Conservation (phyloP, 2,113 vertebrate genomes). For the Syrmaticus mikado region DNA sequence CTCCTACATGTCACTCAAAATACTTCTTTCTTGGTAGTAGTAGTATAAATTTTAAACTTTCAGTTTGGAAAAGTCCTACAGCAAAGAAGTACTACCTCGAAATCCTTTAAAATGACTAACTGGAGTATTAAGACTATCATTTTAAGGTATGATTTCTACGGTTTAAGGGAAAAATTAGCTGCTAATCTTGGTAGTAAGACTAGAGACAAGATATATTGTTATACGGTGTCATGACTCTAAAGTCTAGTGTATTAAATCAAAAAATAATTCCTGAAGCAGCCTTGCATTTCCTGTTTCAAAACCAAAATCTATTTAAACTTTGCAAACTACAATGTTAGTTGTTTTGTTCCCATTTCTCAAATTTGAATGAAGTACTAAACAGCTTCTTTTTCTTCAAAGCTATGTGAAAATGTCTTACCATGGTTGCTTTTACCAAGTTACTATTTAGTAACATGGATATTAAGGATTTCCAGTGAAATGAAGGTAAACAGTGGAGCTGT, state of each 20-base stretch:
- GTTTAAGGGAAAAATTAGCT: neutral
- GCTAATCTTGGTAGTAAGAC: neutral
- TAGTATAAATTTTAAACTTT: neutral
- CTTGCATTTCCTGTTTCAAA: neutral
- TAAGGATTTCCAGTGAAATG: neutral
- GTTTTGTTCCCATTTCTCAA: neutral
- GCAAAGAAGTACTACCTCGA: neutral
- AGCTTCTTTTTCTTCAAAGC: neutral
- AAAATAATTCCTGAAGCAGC: neutral
- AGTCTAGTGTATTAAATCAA: neutral
- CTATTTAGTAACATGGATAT: neutral
- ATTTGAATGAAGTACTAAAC: neutral
- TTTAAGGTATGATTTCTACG: neutral
- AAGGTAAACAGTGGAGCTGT: neutral
- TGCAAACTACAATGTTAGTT: neutral
- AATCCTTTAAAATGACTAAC: neutral
- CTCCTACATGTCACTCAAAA: neutral
- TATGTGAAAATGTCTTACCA: neutral
- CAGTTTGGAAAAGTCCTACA: neutral
- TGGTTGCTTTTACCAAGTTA: neutral
- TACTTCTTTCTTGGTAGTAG: neutral
- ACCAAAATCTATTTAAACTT: neutral
- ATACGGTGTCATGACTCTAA: fast-evolving
- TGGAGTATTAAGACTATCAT: neutral
- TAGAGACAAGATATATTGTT: neutral